Evolutionary conservation across 2,797 vertebrate genomes (phyloP).

Genomic region (Nannoperca australis): DNA sequence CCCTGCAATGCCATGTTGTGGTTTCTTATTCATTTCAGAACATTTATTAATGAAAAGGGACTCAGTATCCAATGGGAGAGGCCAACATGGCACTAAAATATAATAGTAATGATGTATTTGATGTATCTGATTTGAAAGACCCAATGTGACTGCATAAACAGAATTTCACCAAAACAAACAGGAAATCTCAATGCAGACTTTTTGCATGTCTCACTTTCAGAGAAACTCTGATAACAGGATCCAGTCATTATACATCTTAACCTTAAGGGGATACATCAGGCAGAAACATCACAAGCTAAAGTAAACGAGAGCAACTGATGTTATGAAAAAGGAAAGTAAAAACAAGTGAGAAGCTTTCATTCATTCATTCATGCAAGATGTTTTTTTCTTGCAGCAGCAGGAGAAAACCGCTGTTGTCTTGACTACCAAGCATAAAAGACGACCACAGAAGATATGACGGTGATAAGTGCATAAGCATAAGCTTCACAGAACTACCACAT

Average conservation of each 20-base stretch:
- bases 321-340: slow-evolving; percentile 5
- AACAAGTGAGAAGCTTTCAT: slow-evolving; percentile 24
- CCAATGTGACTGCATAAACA: background rate
- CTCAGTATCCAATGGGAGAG: background rate
- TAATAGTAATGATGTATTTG: too few species aligned
- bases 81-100: background rate
- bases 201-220: background rate
- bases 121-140: background rate
- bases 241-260: background rate
- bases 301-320: slow-evolving; percentile 8
- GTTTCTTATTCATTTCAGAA: slow-evolving; percentile 33
- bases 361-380: slow-evolving; percentile 30
- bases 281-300: background rate
- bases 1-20: slow-evolving; percentile 16
- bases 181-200: background rate
- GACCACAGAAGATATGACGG: slow-evolving; percentile 18
- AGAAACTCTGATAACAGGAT: background rate
- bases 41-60: background rate
- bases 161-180: slow-evolving; percentile 30
- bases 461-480: background rate
- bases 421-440: background rate
- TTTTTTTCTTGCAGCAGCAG: slow-evolving; percentile 1
- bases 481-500: background rate
- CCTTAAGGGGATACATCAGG: background rate
- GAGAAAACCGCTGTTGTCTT: slow-evolving; percentile 13